Conservation (phyloP, 2,888 invertebrate species). For the Netelia melanura region DNA sequence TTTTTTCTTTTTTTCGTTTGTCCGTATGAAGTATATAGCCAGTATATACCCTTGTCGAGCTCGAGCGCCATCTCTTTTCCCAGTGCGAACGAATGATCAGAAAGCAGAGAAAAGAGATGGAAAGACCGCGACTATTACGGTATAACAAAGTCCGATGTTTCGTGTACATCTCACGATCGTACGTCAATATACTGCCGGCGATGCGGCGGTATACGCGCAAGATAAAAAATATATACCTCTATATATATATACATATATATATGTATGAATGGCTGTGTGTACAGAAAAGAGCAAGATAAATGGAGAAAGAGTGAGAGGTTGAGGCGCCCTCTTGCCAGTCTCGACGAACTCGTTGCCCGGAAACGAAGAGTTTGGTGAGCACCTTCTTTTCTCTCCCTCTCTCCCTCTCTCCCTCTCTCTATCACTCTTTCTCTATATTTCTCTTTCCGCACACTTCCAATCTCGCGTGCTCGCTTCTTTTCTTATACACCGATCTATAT, state of each 20-base stretch:
- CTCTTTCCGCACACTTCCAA: constrained; percentile 23
- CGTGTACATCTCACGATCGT: constrained; percentile 79
- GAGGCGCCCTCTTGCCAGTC: constrained; percentile 39
- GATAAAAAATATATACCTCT: neutral
- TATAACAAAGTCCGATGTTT: constrained; percentile 79
- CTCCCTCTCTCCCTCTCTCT: constrained; percentile 39
- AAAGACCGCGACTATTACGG: constrained; percentile 78
- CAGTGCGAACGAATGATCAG: constrained; percentile 34
- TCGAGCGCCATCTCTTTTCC: constrained; percentile 61
- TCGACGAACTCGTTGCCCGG: constrained; percentile 45
- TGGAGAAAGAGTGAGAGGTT: constrained; percentile 27
- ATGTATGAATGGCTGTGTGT: constrained; percentile 4
- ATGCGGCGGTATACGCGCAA: constrained; percentile 43
- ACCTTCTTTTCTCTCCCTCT: constrained; percentile 54
- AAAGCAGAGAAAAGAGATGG: constrained; percentile 66
- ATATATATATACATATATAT: neutral
- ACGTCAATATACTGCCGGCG: constrained; percentile 79
- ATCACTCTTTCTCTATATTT: constrained; percentile 22
- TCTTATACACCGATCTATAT: constrained; percentile 26
- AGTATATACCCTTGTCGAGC: constrained; percentile 29
- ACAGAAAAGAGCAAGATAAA: constrained; percentile 34
- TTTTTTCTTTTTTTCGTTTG: constrained; percentile 49
- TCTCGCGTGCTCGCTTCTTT: constrained; percentile 36
- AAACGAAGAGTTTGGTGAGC: constrained; percentile 40
- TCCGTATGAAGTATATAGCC: constrained; percentile 51